phyloP scores from a whole-genome alignment of 2,888 invertebrate genomes.

The Nomada goodeniana region DNA sequence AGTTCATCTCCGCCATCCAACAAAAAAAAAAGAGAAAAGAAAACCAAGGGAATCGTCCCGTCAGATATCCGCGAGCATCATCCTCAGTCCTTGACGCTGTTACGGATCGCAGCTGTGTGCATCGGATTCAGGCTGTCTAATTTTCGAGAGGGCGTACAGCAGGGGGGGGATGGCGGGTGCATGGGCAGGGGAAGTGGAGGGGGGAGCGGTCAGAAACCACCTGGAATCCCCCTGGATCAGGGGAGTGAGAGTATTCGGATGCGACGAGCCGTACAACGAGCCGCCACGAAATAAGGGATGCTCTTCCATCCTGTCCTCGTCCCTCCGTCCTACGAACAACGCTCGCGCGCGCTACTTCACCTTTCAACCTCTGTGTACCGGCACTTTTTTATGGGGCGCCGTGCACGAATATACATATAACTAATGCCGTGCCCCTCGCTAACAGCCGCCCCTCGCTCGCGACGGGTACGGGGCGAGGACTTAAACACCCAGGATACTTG shows the following conservation, averaged over 20 bases:
- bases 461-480: constrained; percentile 65
- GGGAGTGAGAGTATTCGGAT: constrained; percentile 82
- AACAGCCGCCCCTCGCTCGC: constrained; percentile 59
- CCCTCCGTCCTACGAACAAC: constrained; percentile 42
- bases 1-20: background rate
- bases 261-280: constrained; percentile 83
- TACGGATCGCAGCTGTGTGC: constrained; percentile 67
- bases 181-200: constrained; percentile 27
- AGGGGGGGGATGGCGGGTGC: background rate
- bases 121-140: constrained; percentile 67
- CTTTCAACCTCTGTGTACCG: constrained; percentile 50
- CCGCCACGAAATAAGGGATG: constrained; percentile 83
- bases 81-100: constrained; percentile 38
- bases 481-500: constrained; percentile 80
- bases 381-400: constrained; percentile 64
- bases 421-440: constrained; percentile 50
- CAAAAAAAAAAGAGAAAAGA: background rate
- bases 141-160: constrained; percentile 75
- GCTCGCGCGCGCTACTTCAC: constrained; percentile 43
- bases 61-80: constrained; percentile 33
- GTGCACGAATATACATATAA: constrained; percentile 51
- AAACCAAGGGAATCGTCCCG: background rate
- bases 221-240: constrained; percentile 73
- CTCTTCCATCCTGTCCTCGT: constrained; percentile 70
- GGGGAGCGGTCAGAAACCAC: constrained; percentile 65